phyloP scores from a whole-genome alignment of 2,888 invertebrate species.

The Drosophila flavopinicola region DNA sequence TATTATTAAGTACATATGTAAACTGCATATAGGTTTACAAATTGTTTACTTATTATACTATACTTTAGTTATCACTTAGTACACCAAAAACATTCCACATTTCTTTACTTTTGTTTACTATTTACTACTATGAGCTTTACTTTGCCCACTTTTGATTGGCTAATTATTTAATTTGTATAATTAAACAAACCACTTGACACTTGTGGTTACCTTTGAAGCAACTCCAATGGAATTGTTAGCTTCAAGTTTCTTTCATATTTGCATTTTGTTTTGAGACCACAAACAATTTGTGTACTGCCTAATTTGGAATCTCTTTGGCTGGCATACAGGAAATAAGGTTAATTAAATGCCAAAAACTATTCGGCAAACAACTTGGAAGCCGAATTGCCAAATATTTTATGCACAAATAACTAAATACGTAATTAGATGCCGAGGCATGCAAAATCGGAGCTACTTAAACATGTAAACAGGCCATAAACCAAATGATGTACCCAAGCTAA shows the following conservation, averaged over 20 bases:
- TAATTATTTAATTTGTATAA: not conserved
- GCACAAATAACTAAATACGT: slow-evolving; percentile 70
- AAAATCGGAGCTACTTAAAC: slow-evolving; percentile 50
- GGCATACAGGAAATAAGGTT: slow-evolving; percentile 44
- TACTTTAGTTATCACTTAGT: too few species aligned
- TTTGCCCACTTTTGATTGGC: not conserved
- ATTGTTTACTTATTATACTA: too few species aligned
- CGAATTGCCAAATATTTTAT: slow-evolving; percentile 44
- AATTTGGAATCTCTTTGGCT: slow-evolving; percentile 11
- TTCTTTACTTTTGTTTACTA: too few species aligned
- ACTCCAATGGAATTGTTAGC: not conserved
- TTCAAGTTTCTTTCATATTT: not conserved
- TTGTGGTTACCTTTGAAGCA: slow-evolving; percentile 13
- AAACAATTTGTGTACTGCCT: not conserved
- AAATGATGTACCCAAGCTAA: slow-evolving; percentile 30
- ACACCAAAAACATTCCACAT: too few species aligned
- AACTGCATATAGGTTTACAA: too few species aligned
- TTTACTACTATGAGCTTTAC: too few species aligned
- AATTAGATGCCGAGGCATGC: slow-evolving; percentile 41
- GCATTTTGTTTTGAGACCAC: not conserved
- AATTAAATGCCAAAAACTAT: slow-evolving; percentile 59
- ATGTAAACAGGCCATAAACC: slow-evolving; percentile 46
- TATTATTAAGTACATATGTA: not conserved
- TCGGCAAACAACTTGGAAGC: slow-evolving; percentile 27
- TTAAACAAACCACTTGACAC: not conserved